These are phyloP conservation scores for Callithrix jacchus DNA, from an alignment of 2,113 vertebrate genomes.

Conservation along the genomic window DNA sequence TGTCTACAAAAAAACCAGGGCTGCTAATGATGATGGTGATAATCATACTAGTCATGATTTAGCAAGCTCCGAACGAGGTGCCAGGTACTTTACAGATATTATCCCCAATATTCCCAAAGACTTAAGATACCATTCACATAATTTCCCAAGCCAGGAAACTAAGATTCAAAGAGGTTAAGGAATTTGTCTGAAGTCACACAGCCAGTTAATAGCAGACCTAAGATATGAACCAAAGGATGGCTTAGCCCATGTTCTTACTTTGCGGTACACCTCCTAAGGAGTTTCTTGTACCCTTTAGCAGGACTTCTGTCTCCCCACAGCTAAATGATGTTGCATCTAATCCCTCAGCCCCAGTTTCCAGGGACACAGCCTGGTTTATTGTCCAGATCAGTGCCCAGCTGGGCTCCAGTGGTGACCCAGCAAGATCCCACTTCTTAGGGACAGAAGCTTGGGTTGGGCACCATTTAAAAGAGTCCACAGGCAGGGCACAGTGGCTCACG, in stretches of 20 bases:
- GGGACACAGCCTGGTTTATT: background rate
- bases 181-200: background rate
- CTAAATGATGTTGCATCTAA: background rate
- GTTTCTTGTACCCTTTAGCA: background rate
- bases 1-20: background rate
- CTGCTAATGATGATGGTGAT: background rate
- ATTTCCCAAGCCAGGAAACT: background rate
- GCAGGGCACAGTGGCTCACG: no score
- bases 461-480: background rate
- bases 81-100: background rate
- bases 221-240: background rate
- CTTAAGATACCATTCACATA: background rate
- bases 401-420: background rate
- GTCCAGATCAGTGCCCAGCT: background rate
- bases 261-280: fast-evolving
- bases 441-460: background rate
- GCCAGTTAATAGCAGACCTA: background rate
- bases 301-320: background rate
- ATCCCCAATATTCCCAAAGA: background rate
- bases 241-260: background rate
- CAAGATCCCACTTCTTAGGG: background rate
- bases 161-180: conserved; percentile 19
- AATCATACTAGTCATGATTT: background rate
- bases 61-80: background rate
- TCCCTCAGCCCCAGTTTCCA: background rate